phyloP scores from a whole-genome alignment of 2,888 invertebrate genomes.

The Tiphia femorata region DNA sequence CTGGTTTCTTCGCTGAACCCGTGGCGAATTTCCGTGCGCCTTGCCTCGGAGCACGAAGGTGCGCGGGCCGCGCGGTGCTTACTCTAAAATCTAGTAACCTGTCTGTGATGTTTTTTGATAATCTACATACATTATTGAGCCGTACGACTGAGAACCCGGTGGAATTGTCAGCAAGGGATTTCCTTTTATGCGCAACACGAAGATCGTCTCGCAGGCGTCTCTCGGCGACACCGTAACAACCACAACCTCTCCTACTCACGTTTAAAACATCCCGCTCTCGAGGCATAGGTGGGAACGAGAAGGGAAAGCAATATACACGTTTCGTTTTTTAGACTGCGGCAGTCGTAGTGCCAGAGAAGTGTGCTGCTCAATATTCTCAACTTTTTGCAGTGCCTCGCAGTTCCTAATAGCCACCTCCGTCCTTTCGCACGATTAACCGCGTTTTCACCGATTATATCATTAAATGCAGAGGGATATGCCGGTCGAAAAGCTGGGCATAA shows the following conservation, averaged over 20 bases:
- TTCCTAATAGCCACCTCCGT: constrained; percentile 65
- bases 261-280: too few species aligned
- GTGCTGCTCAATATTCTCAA: too few species aligned
- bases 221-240: too few species aligned
- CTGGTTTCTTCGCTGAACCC: background rate
- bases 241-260: too few species aligned
- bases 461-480: too few species aligned
- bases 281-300: too few species aligned
- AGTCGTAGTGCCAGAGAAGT: too few species aligned
- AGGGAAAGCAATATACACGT: constrained; percentile 31
- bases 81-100: constrained; percentile 49
- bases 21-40: too few species aligned
- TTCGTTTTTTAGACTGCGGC: constrained; percentile 36
- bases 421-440: constrained; percentile 46
- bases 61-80: constrained; percentile 3
- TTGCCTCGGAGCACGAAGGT: background rate
- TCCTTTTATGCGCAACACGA: constrained; percentile 20
- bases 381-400: constrained; percentile 52
- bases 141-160: constrained; percentile 31
- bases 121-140: constrained; percentile 50
- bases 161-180: too few species aligned
- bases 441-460: constrained; percentile 21
- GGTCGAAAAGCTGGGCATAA: too few species aligned
- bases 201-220: too few species aligned
- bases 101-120: constrained; percentile 64